Percentiles rank a stretch among this genome's conserved stretches.
Conservation (phyloP, 2,888 invertebrate genomes). For the Agrilus biguttatus region DNA sequence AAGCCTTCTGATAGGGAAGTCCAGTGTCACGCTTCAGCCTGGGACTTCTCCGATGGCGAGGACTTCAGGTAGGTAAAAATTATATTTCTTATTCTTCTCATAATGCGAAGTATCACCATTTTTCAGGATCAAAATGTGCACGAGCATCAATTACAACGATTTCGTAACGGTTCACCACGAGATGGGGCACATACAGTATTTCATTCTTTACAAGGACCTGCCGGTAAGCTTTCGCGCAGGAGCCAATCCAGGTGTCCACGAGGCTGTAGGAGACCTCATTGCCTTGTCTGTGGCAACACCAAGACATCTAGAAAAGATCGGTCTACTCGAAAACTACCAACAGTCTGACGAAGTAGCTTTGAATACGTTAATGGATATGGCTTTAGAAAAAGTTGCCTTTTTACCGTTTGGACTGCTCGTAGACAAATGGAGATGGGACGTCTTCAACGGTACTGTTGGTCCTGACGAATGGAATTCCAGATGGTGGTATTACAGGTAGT, state of each 20-base stretch:
- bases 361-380: slow-evolving; percentile 34
- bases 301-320: slow-evolving; percentile 33
- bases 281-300: slow-evolving; percentile 42
- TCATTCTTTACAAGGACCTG: slow-evolving; percentile 41
- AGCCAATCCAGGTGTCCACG: slow-evolving; percentile 47
- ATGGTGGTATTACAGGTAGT: slow-evolving; percentile 27
- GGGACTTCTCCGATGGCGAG: slow-evolving; percentile 51
- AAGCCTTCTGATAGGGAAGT: slow-evolving; percentile 42
- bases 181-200: slow-evolving; percentile 54
- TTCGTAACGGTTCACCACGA: slow-evolving; percentile 59
- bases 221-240: slow-evolving; percentile 35
- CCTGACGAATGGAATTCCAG: slow-evolving; percentile 29
- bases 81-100: background rate
- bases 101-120: background rate
- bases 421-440: slow-evolving; percentile 43
- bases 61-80: slow-evolving; percentile 41
- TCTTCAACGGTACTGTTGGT: slow-evolving; percentile 31
- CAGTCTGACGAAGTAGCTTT: slow-evolving; percentile 27
- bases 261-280: slow-evolving; percentile 46
- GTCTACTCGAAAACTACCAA: slow-evolving; percentile 27
- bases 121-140: slow-evolving; percentile 46
- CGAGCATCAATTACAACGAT: slow-evolving; percentile 38
- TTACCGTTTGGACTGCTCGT: slow-evolving; percentile 41
- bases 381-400: slow-evolving; percentile 35
- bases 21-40: slow-evolving; percentile 52